Evolutionary conservation across 2,113 vertebrate genomes (phyloP).

Genomic region (Phaetusa simplex): DNA sequence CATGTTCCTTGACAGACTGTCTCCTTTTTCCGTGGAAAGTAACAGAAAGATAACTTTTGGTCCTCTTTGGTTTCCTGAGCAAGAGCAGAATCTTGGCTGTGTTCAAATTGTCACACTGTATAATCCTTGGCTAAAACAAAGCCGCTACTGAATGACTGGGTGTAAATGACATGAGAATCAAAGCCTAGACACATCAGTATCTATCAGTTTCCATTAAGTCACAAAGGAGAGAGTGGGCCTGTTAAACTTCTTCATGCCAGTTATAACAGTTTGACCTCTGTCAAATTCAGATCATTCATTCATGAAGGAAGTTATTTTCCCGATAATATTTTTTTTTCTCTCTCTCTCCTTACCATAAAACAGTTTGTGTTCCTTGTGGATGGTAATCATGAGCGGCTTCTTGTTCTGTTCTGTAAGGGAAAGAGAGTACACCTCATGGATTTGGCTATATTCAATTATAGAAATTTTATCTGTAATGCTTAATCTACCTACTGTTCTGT

Average conservation of each 20-base stretch:
- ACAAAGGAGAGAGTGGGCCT: background rate
- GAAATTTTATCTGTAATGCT: background rate
- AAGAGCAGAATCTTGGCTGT: background rate
- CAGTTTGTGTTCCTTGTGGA: background rate
- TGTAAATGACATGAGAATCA: background rate
- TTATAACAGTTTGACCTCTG: background rate
- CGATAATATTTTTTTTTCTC: fast-evolving
- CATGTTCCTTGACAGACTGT: background rate
- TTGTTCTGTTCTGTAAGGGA: background rate
- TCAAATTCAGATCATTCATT: background rate
- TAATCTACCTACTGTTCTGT: background rate
- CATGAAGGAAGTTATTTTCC: background rate
- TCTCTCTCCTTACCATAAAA: background rate
- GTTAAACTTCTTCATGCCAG: background rate
- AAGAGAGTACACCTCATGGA: background rate
- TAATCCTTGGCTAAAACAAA: background rate
- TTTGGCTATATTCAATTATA: background rate
- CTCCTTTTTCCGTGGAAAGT: background rate
- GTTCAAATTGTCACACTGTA: background rate
- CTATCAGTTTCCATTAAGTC: background rate
- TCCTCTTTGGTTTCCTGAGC: background rate
- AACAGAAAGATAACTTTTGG: background rate
- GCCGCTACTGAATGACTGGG: background rate
- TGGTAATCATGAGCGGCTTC: background rate
- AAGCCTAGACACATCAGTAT: background rate